Base-by-base conservation (phyloP, 2,113 vertebrate species). In the Origma solitaria region DNA sequence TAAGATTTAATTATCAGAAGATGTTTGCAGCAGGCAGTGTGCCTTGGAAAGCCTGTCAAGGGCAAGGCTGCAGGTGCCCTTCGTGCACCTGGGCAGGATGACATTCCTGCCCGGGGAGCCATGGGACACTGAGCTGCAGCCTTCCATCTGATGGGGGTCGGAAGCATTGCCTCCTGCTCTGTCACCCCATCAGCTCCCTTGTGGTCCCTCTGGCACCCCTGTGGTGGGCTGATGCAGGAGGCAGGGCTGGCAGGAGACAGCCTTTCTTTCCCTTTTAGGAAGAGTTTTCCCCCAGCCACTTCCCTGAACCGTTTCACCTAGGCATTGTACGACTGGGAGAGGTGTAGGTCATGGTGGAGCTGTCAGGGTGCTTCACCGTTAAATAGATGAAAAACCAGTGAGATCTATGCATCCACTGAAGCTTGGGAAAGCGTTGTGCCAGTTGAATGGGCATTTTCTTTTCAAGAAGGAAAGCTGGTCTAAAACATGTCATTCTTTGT, bases 121-220 rank as follows among this genome's bases (percentile, higher is more conserved):
- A 7, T 3, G 0, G 44, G 13, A 23, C 2, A 1, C 56, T 3
- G 68, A 23, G 33, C 71, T 45, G 5, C 47, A 4, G 1, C 13
- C 54, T 54, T 25, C 33, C 35, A 5, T n/a, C 71, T 71, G 31
- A 4, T 10, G 44, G 33, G 24, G 14, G 20, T 20, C 11, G 49
- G 15, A 30, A 25, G 7, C 5, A 13, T 25, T 18, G 23, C 9
- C 18, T 60, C 30, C 24, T 80, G 44, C 49, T 47, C 47, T 64
- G 42, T 40, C 28, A n/a, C 35, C 14, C 27, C 42, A 14, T 19
- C 42, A 54, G 3, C 24, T 65, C 28, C 23, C 30, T 13, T 24
- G 40, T 51, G 53, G 37, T 69, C 24, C 13, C 56, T 30, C 35
- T 60, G 61, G 44, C 66, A 56, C 19, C 9, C 3, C 1, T 62